Evolutionary conservation across 2,113 vertebrate genomes (phyloP).

Genomic region (Campylomormyrus numenius): DNA sequence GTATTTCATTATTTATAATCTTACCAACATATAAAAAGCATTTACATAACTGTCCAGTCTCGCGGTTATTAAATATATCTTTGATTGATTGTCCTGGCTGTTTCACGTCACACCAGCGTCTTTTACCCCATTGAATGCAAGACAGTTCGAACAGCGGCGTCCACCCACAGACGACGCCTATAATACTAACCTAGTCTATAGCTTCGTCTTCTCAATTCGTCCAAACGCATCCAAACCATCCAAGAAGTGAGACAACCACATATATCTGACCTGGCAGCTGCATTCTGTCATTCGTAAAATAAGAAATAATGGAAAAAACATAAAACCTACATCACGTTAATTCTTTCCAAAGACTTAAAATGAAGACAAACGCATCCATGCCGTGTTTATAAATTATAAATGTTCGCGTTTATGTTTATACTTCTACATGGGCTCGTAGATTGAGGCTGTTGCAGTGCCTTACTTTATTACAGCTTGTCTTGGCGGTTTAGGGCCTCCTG

Average conservation of each 20-base stretch:
- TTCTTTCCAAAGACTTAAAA: not conserved
- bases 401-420: not conserved
- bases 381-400: not conserved
- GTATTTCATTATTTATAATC: not conserved
- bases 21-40: not conserved
- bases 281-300: not conserved
- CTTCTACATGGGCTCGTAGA: not conserved
- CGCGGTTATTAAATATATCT: not conserved
- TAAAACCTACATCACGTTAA: not conserved
- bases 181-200: not conserved
- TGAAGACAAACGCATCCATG: not conserved
- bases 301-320: not conserved
- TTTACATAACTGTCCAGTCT: not conserved
- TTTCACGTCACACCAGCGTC: not conserved
- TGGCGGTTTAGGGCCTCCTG: not conserved
- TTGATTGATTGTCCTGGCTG: not conserved
- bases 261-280: not conserved
- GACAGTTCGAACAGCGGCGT: no score
- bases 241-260: not conserved
- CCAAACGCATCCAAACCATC: not conserved
- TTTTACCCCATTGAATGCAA: not conserved
- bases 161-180: no score
- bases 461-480: not conserved
- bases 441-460: not conserved
- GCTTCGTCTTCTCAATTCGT: not conserved